phyloP scores from a whole-genome alignment of 2,113 vertebrate species.

The Synodontis membranacea region DNA sequence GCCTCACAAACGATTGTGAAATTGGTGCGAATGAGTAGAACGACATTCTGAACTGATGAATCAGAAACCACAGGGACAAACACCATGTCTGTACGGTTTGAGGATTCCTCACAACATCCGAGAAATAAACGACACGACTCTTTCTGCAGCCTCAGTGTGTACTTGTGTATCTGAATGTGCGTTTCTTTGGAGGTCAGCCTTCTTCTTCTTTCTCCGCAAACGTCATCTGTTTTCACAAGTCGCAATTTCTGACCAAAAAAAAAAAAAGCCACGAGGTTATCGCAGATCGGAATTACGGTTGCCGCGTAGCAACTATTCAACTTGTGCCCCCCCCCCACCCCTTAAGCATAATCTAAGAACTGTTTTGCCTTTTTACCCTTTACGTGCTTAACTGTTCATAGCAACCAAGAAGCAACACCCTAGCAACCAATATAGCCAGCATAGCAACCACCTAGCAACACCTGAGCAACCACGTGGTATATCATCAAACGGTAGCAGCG shows the following conservation, averaged over 20 bases:
- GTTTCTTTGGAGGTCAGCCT: too few relatives aligned
- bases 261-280: too few relatives aligned
- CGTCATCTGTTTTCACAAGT: too few relatives aligned
- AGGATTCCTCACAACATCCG: neutral
- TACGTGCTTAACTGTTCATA: neutral
- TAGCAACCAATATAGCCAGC: neutral
- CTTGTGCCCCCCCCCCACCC: too few relatives aligned
- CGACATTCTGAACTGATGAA: conserved; percentile 26
- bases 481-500: neutral
- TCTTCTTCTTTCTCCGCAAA: too few relatives aligned
- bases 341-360: neutral
- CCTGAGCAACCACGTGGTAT: neutral
- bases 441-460: neutral
- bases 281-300: too few relatives aligned
- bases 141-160: neutral
- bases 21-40: neutral
- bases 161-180: neutral
- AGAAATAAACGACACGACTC: neutral
- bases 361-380: neutral
- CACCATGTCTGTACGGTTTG: neutral
- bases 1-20: neutral
- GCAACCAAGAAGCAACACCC: neutral
- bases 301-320: neutral
- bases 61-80: neutral
- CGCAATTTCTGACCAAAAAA: too few relatives aligned